Evolutionary conservation across 2,888 invertebrate species (phyloP).

Genomic region (Philaethria dido): DNA sequence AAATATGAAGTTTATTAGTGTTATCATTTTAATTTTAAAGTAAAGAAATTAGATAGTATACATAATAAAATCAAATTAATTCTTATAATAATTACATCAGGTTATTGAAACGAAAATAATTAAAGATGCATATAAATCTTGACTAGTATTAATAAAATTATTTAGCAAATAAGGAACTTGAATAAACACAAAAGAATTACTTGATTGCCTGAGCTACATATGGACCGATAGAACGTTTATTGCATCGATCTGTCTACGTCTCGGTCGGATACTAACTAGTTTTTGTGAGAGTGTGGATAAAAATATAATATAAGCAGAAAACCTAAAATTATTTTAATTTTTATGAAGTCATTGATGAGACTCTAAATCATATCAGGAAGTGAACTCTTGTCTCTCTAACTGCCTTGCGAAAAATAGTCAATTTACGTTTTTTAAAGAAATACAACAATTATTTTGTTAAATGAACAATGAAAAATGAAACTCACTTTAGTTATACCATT

Average conservation of each 20-base stretch:
- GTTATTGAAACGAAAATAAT: not conserved
- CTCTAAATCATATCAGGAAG: not conserved
- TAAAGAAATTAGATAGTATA: no score
- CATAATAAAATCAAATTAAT: no score
- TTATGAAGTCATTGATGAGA: not conserved
- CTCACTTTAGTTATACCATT: no score
- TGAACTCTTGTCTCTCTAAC: no score
- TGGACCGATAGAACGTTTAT: slow-evolving; percentile 38
- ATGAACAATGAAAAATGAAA: no score
- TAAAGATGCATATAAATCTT: not conserved
- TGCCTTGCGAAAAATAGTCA: no score
- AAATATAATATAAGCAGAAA: slow-evolving; percentile 34
- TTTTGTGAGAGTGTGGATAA: slow-evolving; percentile 32
- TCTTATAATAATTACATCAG: no score
- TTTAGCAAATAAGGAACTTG: not conserved
- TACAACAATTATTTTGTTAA: no score
- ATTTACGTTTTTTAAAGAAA: no score
- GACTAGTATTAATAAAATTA: not conserved
- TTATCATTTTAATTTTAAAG: not conserved
- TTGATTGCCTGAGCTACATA: slow-evolving; percentile 33
- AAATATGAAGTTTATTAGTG: not conserved
- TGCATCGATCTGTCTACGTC: slow-evolving; percentile 42
- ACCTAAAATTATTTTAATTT: not conserved
- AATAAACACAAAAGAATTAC: slow-evolving; percentile 32
- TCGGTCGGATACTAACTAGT: slow-evolving; percentile 39